A percentile compares a stretch with the other conserved stretches of the same genome.
phyloP scores from a whole-genome alignment of 2,888 invertebrate species.

The Melanostoma mellinum region DNA sequence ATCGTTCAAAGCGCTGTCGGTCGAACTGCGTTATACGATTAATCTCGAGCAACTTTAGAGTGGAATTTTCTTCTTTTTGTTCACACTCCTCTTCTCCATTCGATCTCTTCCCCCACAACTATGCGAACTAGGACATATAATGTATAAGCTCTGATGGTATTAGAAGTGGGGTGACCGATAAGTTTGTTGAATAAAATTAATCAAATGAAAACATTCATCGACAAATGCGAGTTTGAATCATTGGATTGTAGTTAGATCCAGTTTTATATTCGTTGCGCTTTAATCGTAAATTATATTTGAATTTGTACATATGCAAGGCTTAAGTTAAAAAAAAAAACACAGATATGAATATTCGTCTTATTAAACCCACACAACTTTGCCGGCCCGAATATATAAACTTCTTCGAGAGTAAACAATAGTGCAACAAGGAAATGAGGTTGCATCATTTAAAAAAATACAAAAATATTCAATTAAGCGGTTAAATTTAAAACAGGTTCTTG shows the following conservation, averaged over 20 bases:
- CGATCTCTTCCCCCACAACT: background rate
- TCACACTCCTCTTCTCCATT: too few species aligned
- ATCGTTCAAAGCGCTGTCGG: background rate
- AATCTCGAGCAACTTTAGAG: background rate
- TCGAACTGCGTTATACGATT: background rate
- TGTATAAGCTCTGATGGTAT: too few species aligned
- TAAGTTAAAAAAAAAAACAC: too few species aligned
- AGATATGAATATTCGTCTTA: too few species aligned
- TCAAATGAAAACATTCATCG: slow-evolving; percentile 2
- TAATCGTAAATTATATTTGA: too few species aligned
- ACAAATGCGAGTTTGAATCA: background rate
- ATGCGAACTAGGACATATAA: slow-evolving; percentile 5
- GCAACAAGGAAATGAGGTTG: slow-evolving; percentile 7
- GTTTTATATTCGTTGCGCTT: too few species aligned
- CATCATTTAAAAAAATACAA: slow-evolving; percentile 5
- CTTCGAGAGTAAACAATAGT: background rate
- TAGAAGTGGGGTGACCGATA: too few species aligned
- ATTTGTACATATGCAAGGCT: too few species aligned
- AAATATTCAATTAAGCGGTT: background rate
- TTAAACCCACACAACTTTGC: too few species aligned
- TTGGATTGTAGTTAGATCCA: background rate
- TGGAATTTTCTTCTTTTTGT: slow-evolving; percentile 7
- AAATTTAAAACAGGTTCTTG: background rate
- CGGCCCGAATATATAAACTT: background rate
- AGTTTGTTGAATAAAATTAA: background rate